A percentile compares a stretch with the other conserved stretches of the same genome.
Conservation (phyloP, 2,113 vertebrate species). For the Phycodurus eques region DNA sequence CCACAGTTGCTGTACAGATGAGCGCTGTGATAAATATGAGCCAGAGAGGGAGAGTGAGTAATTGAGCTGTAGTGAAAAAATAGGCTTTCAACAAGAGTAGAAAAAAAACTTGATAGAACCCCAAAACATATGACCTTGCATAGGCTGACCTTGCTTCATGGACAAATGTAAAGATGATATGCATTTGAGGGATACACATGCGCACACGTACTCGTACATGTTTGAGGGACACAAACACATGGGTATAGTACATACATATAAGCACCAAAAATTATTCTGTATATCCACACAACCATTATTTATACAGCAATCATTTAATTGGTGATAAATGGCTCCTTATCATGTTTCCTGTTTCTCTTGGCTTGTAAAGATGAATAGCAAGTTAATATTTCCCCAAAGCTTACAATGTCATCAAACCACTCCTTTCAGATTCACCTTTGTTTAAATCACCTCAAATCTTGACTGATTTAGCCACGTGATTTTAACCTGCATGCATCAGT, state of each 20-base stretch:
- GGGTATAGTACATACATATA: neutral
- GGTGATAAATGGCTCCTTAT: too few species aligned
- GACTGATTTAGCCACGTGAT: too few species aligned
- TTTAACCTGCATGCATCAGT: too few species aligned
- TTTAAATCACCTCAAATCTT: too few species aligned
- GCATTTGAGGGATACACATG: constrained; percentile 8
- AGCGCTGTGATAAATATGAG: constrained; percentile 40
- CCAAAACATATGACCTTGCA: constrained; percentile 46
- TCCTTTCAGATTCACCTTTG: too few species aligned
- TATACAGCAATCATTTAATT: neutral
- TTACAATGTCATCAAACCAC: too few species aligned
- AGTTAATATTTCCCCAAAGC: constrained; percentile 12
- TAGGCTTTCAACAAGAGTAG: constrained; percentile 25
- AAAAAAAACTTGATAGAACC: constrained; percentile 49
- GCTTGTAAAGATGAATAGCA: constrained; percentile 16
- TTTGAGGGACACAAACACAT: constrained; percentile 1
- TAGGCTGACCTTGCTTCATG: constrained; percentile 44
- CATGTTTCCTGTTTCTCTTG: too few species aligned
- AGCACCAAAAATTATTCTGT: too few species aligned
- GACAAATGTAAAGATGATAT: constrained; percentile 35
- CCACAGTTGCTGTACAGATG: constrained; percentile 30
- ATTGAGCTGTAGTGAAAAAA: constrained; percentile 42
- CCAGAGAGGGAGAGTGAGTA: constrained; percentile 38
- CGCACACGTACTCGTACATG: constrained; percentile 17
- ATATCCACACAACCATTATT: neutral